A percentile compares a stretch with the other conserved stretches of the same genome.
These are phyloP conservation scores for Orchesella flavescens DNA, from an alignment of 2,888 invertebrate species.

Conservation along the genomic window DNA sequence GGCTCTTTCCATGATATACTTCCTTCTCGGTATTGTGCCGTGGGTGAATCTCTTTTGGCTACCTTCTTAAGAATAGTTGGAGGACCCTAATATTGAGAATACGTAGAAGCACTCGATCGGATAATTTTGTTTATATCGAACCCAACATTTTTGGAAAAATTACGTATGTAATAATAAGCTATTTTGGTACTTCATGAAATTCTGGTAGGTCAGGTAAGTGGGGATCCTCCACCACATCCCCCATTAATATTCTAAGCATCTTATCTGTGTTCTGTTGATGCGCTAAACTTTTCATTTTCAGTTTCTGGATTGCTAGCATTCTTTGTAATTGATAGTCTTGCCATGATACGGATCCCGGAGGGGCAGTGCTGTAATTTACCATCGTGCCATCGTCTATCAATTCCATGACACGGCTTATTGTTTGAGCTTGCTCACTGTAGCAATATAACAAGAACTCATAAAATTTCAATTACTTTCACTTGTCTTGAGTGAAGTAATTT, in stretches of 20 bases:
- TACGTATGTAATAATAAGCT: background rate
- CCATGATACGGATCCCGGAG: constrained; percentile 39
- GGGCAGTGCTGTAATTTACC: constrained; percentile 29
- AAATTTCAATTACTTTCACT: too few relatives aligned
- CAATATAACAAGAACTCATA: background rate
- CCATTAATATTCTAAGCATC: background rate
- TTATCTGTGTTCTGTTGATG: background rate
- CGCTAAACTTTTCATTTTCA: constrained; percentile 27
- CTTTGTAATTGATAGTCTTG: constrained; percentile 30
- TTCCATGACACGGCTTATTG: background rate
- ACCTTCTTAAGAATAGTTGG: constrained; percentile 32
- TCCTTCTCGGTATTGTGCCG: background rate
- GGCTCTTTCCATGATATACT: constrained; percentile 52
- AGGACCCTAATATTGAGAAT: background rate
- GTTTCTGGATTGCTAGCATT: constrained; percentile 5
- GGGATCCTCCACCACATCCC: background rate
- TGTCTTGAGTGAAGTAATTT: too few relatives aligned
- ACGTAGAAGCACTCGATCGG: background rate
- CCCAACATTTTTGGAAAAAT: background rate
- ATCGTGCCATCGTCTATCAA: constrained; percentile 31
- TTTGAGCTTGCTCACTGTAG: background rate
- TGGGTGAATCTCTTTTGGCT: background rate
- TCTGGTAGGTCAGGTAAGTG: background rate
- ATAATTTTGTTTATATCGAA: too few relatives aligned
- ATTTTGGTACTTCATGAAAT: background rate